These are phyloP conservation scores for Gorsachius goisagi DNA, from an alignment of 2,113 vertebrate species.

Conservation along the genomic window DNA sequence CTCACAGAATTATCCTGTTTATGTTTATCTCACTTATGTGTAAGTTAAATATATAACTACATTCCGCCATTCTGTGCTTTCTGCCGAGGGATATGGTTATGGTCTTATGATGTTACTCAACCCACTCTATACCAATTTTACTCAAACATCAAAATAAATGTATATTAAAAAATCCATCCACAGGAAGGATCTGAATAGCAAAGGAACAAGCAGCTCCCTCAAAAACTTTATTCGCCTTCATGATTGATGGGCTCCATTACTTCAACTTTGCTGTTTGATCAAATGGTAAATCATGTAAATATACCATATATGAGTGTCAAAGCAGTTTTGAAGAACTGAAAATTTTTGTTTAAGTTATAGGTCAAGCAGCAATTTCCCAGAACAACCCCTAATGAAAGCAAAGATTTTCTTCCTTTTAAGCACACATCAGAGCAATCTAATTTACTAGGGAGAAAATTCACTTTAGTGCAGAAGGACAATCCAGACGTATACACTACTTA, in stretches of 20 bases:
- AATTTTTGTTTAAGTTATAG: conserved; percentile 32
- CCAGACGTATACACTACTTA: conserved; percentile 46
- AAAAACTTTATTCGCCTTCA: background rate
- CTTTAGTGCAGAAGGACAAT: conserved; percentile 54
- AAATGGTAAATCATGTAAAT: conserved; percentile 4
- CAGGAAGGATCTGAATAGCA: background rate
- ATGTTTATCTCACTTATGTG: background rate
- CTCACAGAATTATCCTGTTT: background rate
- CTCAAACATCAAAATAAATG: conserved; percentile 32
- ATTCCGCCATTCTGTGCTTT: background rate
- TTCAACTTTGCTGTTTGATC: background rate
- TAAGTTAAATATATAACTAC: conserved; percentile 12
- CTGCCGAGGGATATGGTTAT: background rate
- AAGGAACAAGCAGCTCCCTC: background rate
- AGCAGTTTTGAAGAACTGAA: background rate
- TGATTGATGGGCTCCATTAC: background rate
- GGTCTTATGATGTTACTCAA: conserved; percentile 49
- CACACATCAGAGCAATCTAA: conserved; percentile 59
- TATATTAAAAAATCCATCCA: background rate
- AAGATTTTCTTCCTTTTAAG: conserved; percentile 56
- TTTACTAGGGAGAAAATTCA: conserved; percentile 64
- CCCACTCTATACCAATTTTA: conserved; percentile 47
- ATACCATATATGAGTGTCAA: background rate
- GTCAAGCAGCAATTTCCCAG: conserved; percentile 47
- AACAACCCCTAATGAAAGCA: conserved; percentile 42